Percentiles rank a stretch among this genome's conserved stretches.
These are phyloP conservation scores for Anguilla marmorata DNA, from an alignment of 2,797 vertebrate genomes.

Conservation along the genomic window DNA sequence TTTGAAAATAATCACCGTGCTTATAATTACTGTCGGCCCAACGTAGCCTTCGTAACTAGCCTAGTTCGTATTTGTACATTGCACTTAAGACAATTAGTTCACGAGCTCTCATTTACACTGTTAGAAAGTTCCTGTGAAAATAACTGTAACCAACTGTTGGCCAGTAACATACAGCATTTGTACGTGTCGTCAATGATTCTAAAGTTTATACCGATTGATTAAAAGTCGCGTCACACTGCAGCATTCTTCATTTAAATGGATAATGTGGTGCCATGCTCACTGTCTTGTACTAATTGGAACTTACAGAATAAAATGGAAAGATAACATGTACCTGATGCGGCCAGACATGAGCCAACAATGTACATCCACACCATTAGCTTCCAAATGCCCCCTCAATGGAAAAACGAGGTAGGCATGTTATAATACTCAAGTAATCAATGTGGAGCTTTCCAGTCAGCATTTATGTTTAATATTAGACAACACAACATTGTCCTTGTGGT, in stretches of 20 bases:
- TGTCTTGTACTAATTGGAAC: neutral
- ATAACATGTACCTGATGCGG: neutral
- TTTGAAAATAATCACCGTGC: neutral
- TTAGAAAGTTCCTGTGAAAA: neutral
- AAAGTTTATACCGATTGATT: too few species aligned
- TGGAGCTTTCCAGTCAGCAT: neutral
- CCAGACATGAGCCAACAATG: neutral
- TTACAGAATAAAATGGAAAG: neutral
- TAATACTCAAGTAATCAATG: neutral
- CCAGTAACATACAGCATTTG: too few species aligned
- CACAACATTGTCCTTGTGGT: slow-evolving; percentile 3
- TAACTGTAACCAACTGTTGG: too few species aligned
- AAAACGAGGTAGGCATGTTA: neutral
- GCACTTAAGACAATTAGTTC: neutral
- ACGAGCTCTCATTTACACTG: neutral
- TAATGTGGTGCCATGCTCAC: neutral
- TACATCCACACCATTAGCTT: neutral
- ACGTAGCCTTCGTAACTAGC: neutral
- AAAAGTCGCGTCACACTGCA: neutral
- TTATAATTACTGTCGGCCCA: neutral
- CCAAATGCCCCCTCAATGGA: neutral
- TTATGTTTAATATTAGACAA: neutral
- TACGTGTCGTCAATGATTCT: too few species aligned
- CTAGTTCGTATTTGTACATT: neutral
- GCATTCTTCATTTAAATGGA: neutral